Percentiles rank a stretch among this genome's conserved stretches.
Conservation (phyloP, 2,888 invertebrate species). For the Himalopsyche tibetana region DNA sequence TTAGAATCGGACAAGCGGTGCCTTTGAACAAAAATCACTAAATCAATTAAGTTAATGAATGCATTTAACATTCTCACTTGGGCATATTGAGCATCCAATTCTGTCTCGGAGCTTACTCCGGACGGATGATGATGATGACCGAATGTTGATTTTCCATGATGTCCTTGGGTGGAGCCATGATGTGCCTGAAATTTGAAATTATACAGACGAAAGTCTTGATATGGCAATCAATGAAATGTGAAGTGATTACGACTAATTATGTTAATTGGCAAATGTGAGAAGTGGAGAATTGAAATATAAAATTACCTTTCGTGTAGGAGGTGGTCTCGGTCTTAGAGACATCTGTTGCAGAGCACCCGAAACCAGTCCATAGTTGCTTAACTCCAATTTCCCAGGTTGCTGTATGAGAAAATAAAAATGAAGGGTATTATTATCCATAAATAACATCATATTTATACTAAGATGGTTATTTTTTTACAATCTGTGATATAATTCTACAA, state of each 20-base stretch:
- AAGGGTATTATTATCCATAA: background rate
- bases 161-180: conserved; percentile 64
- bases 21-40: too few relatives aligned
- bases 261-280: conserved; percentile 38
- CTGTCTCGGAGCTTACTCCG: conserved; percentile 76
- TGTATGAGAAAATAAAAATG: conserved; percentile 67
- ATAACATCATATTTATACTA: background rate
- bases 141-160: conserved; percentile 67
- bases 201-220: background rate
- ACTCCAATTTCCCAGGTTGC: conserved; percentile 93
- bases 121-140: conserved; percentile 73
- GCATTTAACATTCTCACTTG: conserved; percentile 69
- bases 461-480: too few relatives aligned
- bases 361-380: conserved; percentile 92
- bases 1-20: too few relatives aligned
- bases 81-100: conserved; percentile 75
- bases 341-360: conserved; percentile 88
- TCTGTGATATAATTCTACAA: too few relatives aligned
- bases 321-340: conserved; percentile 74
- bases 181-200: conserved; percentile 61
- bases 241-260: background rate
- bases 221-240: background rate
- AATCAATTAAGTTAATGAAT: too few relatives aligned
- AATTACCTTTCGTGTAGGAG: conserved; percentile 81
- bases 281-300: conserved; percentile 43